These are phyloP conservation scores for Callyntrura sp. DNA, from an alignment of 2,888 invertebrate species.

Conservation along the genomic window DNA sequence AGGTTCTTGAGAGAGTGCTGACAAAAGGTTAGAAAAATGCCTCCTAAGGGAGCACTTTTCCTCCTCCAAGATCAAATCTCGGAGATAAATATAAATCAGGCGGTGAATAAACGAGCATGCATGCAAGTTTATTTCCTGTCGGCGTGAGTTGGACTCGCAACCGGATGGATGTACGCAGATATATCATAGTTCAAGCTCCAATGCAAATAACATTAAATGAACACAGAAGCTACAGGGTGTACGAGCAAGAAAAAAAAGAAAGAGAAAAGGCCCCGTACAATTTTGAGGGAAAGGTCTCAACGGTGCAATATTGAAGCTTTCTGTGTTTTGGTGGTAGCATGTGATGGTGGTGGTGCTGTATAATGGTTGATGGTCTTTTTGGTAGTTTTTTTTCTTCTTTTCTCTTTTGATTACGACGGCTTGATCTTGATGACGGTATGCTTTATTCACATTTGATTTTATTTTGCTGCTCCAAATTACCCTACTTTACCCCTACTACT, in stretches of 20 bases:
- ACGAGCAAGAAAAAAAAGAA: background rate
- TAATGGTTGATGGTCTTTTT: too few relatives aligned
- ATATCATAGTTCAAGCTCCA: background rate
- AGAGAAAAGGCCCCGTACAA: background rate
- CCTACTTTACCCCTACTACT: constrained; percentile 12
- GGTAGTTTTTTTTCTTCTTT: too few relatives aligned
- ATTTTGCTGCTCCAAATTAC: constrained; percentile 58
- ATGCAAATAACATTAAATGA: constrained; percentile 42
- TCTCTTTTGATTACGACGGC: constrained; percentile 35
- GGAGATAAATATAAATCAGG: constrained; percentile 74
- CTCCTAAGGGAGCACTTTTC: constrained; percentile 79
- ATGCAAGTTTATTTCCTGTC: constrained; percentile 67
- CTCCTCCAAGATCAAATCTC: constrained; percentile 77
- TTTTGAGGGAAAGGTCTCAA: background rate
- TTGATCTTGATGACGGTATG: constrained; percentile 36
- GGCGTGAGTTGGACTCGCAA: background rate
- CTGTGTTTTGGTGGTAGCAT: too few relatives aligned
- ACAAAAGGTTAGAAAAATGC: constrained; percentile 72
- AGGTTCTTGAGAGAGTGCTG: constrained; percentile 62
- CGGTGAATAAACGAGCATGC: constrained; percentile 61
- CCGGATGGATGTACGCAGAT: constrained; percentile 59
- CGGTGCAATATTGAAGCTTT: background rate
- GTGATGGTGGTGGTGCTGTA: too few relatives aligned
- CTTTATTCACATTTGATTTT: constrained; percentile 55
- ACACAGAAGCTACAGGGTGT: too few relatives aligned